Percentiles rank a stretch among this genome's conserved stretches.
Conservation (phyloP, 2,113 vertebrate genomes). For the Sphyrna mokarran region DNA sequence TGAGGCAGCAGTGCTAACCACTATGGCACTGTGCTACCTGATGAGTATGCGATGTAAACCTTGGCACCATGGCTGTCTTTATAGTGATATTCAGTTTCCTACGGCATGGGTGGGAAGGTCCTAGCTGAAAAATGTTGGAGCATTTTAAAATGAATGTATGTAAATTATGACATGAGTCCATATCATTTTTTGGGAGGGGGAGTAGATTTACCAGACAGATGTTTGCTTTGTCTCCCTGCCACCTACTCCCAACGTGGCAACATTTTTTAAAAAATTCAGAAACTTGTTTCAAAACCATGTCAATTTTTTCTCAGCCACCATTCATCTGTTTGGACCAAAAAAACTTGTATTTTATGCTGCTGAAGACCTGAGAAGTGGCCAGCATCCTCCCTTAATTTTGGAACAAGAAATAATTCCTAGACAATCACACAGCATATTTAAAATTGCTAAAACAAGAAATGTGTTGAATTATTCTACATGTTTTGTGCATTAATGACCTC, state of each 20-base stretch:
- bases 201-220: not conserved
- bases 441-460: not conserved
- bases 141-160: not conserved
- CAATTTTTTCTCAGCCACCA: not conserved
- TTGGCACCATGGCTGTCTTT: too few species aligned
- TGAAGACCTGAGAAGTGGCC: not conserved
- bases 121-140: not conserved
- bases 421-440: not conserved
- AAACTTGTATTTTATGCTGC: not conserved
- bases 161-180: not conserved
- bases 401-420: not conserved
- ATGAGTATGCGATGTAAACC: too few species aligned
- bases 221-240: not conserved
- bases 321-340: too few species aligned
- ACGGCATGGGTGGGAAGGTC: not conserved
- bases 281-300: not conserved
- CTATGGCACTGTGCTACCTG: too few species aligned
- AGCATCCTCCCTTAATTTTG: not conserved
- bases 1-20: too few species aligned
- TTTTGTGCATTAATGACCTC: not conserved
- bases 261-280: not conserved
- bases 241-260: not conserved
- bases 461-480: not conserved
- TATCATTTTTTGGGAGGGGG: not conserved
- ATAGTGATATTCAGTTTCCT: not conserved